Percentiles rank a stretch among this genome's conserved stretches.
Conservation (phyloP, 2,888 invertebrate species). For the Eupithecia subumbrata region DNA sequence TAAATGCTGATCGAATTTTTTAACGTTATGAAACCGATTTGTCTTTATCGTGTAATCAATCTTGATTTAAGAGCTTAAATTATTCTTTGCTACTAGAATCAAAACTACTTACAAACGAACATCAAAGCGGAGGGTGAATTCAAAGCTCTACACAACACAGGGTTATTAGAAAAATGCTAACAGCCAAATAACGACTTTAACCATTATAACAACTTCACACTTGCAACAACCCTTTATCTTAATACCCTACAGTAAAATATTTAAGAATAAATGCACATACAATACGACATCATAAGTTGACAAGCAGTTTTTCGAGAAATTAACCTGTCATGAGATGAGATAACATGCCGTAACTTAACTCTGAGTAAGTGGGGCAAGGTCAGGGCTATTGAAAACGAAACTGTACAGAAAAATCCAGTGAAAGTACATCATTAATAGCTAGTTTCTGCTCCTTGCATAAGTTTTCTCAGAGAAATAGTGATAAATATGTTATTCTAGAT, state of each 20-base stretch:
- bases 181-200: not conserved
- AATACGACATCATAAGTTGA: not conserved
- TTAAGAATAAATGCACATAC: not conserved
- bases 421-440: not conserved
- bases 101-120: not conserved
- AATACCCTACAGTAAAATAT: not conserved
- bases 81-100: not conserved
- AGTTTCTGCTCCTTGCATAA: not conserved
- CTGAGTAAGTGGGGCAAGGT: conserved; percentile 22
- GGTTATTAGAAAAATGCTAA: not conserved
- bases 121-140: not conserved
- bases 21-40: not conserved
- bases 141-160: not conserved
- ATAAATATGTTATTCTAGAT: not conserved
- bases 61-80: not conserved
- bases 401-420: not conserved
- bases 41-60: not conserved
- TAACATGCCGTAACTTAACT: conserved; percentile 19
- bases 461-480: not conserved
- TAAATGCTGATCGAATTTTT: conserved; percentile 9
- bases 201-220: not conserved
- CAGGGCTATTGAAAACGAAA: conserved; percentile 14
- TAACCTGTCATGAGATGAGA: conserved; percentile 20
- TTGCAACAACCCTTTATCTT: not conserved
- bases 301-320: conserved; percentile 6